Evolutionary conservation across 2,888 invertebrate species (phyloP), one percentile per base, ranked within the genome.

Genomic region (Xanthia togata): DNA sequence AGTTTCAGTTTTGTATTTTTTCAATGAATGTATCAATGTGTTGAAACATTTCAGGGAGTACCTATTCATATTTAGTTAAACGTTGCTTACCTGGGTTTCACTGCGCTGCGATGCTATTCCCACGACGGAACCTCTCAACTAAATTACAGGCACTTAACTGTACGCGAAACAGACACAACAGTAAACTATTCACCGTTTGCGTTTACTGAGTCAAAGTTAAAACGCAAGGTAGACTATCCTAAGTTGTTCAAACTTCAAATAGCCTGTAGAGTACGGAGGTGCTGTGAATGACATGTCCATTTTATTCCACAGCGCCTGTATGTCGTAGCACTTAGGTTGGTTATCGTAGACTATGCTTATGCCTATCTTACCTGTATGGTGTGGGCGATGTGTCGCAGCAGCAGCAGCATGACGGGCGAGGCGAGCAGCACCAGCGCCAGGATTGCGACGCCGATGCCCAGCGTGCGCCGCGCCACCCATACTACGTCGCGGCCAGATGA

Each of bases 351-450:
- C 9, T 23, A 11, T 26, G 11, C 35, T 73, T 47, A 64, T 5
- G 20, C n/a, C 11, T 70, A 79, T 26, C 65, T 55, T 89, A 97
- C 97, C 96, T 97, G 97, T 88, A 97, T 97, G 1, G 97, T 97
- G 70, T 93, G 90, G 0, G 97, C 97, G 1, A 97, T 97, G 83
- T 97, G 96, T 41, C 94, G 90, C 17, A 97, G 92, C n/a, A 97
- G 90, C 55, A 97, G 86, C 17, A 97, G 94, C 71, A 97, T 95
- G 20, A 97, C 89, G 0, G 97, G 97, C 0, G 97, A 96, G 0
- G 97, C 96, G 65, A 97, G 87, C 31, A 97, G 87, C 4, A 97
- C 97, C 0, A 97, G 82, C 2, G 94, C 92, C 5, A 97, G 91
- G 26, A 97, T 92, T 0, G 90, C 89, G 6, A 97, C 94, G 0